Evolutionary conservation across 2,113 vertebrate species (phyloP), one percentile per base, ranked within the genome.

Genomic region (Hystrix brachyura): DNA sequence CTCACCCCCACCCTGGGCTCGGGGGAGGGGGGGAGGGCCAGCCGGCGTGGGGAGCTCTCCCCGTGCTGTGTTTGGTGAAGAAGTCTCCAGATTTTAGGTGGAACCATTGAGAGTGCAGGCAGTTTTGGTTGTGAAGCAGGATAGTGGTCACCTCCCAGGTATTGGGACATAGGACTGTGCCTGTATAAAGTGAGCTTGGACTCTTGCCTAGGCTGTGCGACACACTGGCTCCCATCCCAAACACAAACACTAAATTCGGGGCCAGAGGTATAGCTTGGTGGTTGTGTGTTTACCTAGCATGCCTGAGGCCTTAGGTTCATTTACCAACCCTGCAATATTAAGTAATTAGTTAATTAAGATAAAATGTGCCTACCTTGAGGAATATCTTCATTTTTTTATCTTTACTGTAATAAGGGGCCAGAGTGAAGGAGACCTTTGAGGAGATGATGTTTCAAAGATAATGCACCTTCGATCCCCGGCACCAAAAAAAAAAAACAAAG

Each of bases 1-100:
- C 1, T 9, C 25, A 32, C n/a, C 43, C 2, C 11, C 3, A 3
- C 43, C 13, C 48, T 3, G 0, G 38, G 17, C 12, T 60, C 34
- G 11, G 8, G 13, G 23, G 1, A 2, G 15, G 53, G 46, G 23
- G 23, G 29, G 19, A 4, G 32, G 23, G 4, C 4, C 10, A 4
- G 3, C 3, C 1, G 48, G 6, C 18, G 21, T 10, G 14, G 10
- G 51, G 17, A 76, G 7, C 11, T 29, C 57, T 82, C 76, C 60
- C 14, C 3, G 1, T 19, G 86, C 21, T 3, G 10, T 29, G 59
- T n/a, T 27, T 34, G 27, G 12, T 7, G 13, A 64, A 57, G 57
- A 9, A 25, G 10, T 74, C 25, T 78, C 76, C 78, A 67, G 0
- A 38, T 60, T 82, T 29, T 12, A 19, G 13, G 13, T n/a, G 0